These are phyloP conservation scores for Lanius ludovicianus DNA, from an alignment of 2,113 vertebrate genomes.

Conservation along the genomic window DNA sequence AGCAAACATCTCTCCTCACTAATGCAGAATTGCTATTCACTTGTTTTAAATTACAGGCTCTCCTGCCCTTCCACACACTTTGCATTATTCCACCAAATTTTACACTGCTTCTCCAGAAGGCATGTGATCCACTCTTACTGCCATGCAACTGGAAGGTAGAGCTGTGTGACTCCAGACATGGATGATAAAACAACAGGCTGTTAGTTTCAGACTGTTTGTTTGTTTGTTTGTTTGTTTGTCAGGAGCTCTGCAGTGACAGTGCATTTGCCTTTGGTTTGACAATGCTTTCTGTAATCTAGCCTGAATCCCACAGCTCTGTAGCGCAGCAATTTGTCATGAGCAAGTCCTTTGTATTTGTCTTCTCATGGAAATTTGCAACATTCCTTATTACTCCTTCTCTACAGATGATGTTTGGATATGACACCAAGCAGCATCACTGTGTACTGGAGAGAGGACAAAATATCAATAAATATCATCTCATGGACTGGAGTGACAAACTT, in stretches of 20 bases:
- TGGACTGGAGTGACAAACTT: not conserved
- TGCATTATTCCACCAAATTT: not conserved
- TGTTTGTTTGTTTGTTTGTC: not conserved
- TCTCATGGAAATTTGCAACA: not conserved
- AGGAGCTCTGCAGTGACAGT: not conserved
- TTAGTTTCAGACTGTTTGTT: not conserved
- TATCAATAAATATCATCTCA: not conserved
- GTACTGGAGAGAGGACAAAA: not conserved
- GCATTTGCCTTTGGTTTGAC: not conserved
- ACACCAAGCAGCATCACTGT: not conserved
- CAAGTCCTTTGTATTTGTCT: not conserved
- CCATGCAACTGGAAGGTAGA: not conserved
- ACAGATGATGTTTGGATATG: not conserved
- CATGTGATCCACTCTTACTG: not conserved
- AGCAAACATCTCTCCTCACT: not conserved
- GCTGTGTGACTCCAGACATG: not conserved
- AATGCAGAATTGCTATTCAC: not conserved
- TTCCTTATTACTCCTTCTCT: not conserved
- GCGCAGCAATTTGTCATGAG: not conserved
- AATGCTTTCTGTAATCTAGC: not conserved
- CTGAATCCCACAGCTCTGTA: not conserved
- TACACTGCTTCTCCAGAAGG: not conserved
- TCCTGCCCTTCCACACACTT: not conserved
- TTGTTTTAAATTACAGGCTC: not conserved
- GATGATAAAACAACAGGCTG: not conserved